These are phyloP conservation scores for Heterotis niloticus DNA, from an alignment of 2,113 vertebrate species.

Conservation along the genomic window DNA sequence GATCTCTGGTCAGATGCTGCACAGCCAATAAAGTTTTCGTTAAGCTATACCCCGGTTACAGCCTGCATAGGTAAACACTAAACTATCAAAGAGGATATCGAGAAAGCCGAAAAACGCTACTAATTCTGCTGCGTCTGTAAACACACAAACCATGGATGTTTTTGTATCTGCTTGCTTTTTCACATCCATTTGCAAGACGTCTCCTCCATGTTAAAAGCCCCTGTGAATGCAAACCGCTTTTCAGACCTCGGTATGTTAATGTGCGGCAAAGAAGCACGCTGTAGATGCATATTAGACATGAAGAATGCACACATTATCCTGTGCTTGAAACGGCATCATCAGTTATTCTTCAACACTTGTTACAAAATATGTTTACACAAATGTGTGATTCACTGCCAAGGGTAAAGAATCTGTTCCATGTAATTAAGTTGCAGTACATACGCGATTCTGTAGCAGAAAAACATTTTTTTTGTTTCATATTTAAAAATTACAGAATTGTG, in stretches of 20 bases:
- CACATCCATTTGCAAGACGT: background rate
- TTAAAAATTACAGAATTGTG: background rate
- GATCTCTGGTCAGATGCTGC: background rate
- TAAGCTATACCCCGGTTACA: too few relatives aligned
- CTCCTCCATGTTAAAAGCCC: background rate
- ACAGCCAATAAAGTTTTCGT: too few relatives aligned
- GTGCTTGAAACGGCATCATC: background rate
- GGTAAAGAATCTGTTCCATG: background rate
- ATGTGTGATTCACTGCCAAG: background rate
- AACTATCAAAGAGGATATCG: too few relatives aligned
- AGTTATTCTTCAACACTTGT: background rate
- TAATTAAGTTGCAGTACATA: background rate
- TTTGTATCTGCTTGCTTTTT: too few relatives aligned
- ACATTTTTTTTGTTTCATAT: background rate
- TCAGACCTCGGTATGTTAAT: background rate
- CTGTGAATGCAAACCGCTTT: background rate
- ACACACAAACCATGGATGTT: too few relatives aligned
- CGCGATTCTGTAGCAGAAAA: background rate
- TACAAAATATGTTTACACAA: background rate
- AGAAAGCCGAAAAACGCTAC: too few relatives aligned
- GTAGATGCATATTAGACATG: background rate
- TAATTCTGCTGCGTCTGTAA: too few relatives aligned
- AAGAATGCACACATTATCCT: background rate
- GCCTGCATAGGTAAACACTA: too few relatives aligned
- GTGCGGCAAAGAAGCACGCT: background rate